Base-by-base conservation (phyloP, 2,113 vertebrate genomes). In the Vulpes lagopus region DNA sequence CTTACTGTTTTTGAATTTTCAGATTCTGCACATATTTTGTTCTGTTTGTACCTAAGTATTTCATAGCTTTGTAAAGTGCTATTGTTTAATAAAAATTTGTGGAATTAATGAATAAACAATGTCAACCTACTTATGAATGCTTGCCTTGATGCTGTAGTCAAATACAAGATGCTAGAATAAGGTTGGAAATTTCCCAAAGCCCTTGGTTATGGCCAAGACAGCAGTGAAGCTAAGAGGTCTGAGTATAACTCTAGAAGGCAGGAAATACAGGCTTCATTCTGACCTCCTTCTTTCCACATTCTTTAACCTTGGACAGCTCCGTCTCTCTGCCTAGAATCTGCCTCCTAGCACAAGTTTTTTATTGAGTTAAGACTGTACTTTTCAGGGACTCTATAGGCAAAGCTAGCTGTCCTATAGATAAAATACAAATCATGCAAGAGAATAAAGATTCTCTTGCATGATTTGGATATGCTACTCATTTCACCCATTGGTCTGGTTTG, bases 101-200 rank as follows among this genome's bases (percentile, higher is more conserved):
- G 78, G 71, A 91, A 81, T 96, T 94, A 43, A 53, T 83, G n/a
- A 93, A 22, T 96, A 92, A 96, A 85, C 32, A 89, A 22, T 35
- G 59, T 11, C 79, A 91, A 30, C 5, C 43, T 81, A 74, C 57
- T 94, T 91, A 6, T 89, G n/a, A 95, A 35, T 89, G 3, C 16
- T 88, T 88, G 35, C 64, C 35, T 94, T 95, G 32, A 60, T 88
- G 94, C 64, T 71, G 2, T 89, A 64, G 62, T 89, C 27, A 91
- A 62, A 85, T 91, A 89, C 3, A 81, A 80, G 64, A 73, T 95
- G 65, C 78, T 93, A 57, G 67, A 57, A 80, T 67, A 25, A 19
- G 55, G 1, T 35, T 95, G 82, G 73, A 57, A 93, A 79, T 20
- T 80, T n/a, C 27, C 67, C 82, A 81, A 4, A 76, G 64, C 59